Base-by-base conservation (phyloP, 2,888 invertebrate genomes). In the Pheosia tremula region DNA sequence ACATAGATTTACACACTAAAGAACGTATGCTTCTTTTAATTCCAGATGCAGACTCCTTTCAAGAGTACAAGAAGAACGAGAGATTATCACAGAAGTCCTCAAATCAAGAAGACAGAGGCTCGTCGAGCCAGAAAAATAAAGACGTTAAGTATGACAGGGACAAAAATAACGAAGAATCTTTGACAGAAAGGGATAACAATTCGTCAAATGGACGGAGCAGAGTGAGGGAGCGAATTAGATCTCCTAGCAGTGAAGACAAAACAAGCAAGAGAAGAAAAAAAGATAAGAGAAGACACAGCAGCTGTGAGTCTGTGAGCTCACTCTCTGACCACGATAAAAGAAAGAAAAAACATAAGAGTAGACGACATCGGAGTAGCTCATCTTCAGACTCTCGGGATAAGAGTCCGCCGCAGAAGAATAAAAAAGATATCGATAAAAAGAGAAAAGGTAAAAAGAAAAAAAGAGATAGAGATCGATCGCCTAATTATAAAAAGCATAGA, bases 11-110 rank as follows among this genome's bases (percentile, higher is more conserved):
- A 43, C 43, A 43, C 10, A 43, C 10, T 43, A 8, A 43, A 10
- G 3, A 8, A 9, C 11, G 11, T 47, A 41, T 41, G 8, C 43
- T 58, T 58, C 61, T 72, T 61, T 47, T 41, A 52, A 75, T 84
- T 73, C 36, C 81, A 97, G 97, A 97, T 90, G 94, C 95, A 4
- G 95, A 94, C 45, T 96, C 96, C 70, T 97, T 95, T 81, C 96
- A 97, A 72, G 95, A 96, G 74, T 97, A 96, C 78, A 96, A 95
- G 75, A 94, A 84, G 70, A 93, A 86, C 57, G 91, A 94, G 76
- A 79, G 69, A 41, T 59, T 66, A 5, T 58, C 71, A 10, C 79
- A 88, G 72, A 75, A 89, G 78, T 63, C 88, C 75, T 68, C 84
- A 72, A 88, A 74, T 79, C 72, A 77, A 52, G 81, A 79, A 53